These are phyloP conservation scores for Patella ulyssiponensis DNA, from an alignment of 2,888 invertebrate genomes.

Conservation along the genomic window DNA sequence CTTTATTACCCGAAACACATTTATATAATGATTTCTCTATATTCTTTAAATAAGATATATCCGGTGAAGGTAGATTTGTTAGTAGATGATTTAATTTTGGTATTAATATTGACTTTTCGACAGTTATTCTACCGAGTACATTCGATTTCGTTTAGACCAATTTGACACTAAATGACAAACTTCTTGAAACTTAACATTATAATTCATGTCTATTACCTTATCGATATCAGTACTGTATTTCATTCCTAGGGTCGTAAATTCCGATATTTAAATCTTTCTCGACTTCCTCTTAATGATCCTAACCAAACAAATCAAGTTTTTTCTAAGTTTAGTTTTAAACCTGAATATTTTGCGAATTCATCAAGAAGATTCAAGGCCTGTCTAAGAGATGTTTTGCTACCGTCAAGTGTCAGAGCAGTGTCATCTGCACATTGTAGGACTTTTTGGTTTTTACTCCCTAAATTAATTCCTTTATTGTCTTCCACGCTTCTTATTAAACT, in stretches of 20 bases:
- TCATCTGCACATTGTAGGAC: conserved; percentile 7
- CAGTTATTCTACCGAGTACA: background rate
- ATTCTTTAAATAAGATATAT: background rate
- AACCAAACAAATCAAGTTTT: background rate
- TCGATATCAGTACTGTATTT: background rate
- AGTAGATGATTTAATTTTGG: conserved; percentile 1
- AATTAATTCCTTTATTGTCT: background rate
- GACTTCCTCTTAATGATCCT: background rate
- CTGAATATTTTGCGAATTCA: conserved; percentile 6
- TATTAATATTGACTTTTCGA: background rate
- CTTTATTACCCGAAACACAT: background rate
- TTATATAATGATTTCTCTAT: background rate
- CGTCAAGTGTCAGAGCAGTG: background rate
- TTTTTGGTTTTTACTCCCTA: background rate
- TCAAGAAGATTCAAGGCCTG: background rate
- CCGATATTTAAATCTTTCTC: too few relatives aligned
- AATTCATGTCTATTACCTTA: background rate
- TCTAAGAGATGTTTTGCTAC: background rate
- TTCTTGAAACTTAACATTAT: background rate
- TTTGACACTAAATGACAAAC: background rate
- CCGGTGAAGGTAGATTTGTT: background rate
- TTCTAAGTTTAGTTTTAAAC: background rate
- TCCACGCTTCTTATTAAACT: background rate
- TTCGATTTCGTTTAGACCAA: background rate
- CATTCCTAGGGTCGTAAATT: background rate